These are phyloP conservation scores for Trypoxylon attenuatum DNA, from an alignment of 2,888 invertebrate genomes.

Conservation along the genomic window DNA sequence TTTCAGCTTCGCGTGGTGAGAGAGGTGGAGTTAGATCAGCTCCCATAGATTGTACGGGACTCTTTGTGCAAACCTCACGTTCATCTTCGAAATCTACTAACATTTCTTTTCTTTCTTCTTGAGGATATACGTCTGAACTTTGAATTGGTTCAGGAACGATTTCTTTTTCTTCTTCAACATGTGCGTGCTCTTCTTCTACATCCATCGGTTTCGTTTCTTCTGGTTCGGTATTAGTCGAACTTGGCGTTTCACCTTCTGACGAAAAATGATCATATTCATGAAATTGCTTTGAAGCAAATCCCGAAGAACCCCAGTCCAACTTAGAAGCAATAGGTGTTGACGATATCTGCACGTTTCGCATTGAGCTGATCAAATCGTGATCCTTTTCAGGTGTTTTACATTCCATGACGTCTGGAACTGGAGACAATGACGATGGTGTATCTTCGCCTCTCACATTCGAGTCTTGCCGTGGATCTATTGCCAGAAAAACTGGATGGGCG, in stretches of 20 bases:
- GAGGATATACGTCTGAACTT: not conserved
- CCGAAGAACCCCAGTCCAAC: not conserved
- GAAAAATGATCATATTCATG: not conserved
- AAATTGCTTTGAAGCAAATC: conserved; percentile 5
- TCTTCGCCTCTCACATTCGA: conserved; percentile 2
- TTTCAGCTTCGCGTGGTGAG: conserved; percentile 1
- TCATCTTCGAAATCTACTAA: conserved; percentile 18
- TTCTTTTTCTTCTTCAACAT: not conserved
- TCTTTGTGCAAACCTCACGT: not conserved
- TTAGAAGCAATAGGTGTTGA: not conserved
- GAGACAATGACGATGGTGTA: conserved; percentile 31
- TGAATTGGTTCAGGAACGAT: not conserved
- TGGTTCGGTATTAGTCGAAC: too few species aligned
- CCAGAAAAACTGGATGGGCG: conserved; percentile 8
- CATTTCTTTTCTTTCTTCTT: not conserved
- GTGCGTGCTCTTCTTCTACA: not conserved
- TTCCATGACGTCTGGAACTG: conserved; percentile 24
- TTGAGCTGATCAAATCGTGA: not conserved
- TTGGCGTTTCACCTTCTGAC: not conserved
- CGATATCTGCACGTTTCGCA: not conserved
- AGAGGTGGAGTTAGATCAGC: not conserved
- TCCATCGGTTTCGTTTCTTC: not conserved
- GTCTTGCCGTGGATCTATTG: conserved; percentile 12
- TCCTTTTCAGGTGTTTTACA: not conserved
- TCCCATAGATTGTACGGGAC: not conserved